These are phyloP conservation scores for Anolis carolinensis DNA, from an alignment of 2,113 vertebrate genomes.

Conservation along the genomic window DNA sequence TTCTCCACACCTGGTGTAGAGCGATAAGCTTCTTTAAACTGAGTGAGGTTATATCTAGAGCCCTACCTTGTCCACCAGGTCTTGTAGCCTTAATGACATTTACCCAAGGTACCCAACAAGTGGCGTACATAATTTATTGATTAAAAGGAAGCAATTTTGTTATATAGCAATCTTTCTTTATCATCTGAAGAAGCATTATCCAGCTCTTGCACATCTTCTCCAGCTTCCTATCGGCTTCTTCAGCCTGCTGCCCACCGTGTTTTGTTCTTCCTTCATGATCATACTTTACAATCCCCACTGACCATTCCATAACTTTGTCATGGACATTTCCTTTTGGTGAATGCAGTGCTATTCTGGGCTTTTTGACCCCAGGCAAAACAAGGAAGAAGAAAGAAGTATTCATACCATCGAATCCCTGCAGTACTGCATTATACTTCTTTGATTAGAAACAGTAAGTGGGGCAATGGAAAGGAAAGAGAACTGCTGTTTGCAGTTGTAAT, in stretches of 20 bases:
- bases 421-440: not conserved
- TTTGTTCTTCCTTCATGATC: not conserved
- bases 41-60: not conserved
- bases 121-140: not conserved
- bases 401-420: not conserved
- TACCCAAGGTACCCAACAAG: not conserved
- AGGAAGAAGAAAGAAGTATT: not conserved
- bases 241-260: not conserved
- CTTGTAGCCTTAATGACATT: not conserved
- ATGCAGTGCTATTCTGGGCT: not conserved
- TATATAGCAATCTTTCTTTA: not conserved
- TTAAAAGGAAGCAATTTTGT: not conserved
- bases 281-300: not conserved
- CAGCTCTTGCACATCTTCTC: not conserved
- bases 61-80: not conserved
- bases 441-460: not conserved
- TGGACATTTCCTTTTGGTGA: not conserved
- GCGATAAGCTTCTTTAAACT: not conserved
- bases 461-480: not conserved
- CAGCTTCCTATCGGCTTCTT: not conserved
- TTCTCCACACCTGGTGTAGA: not conserved
- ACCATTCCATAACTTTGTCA: not conserved
- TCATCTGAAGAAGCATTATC: not conserved
- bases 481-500: not conserved
- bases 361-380: not conserved